A percentile compares a stretch with the other conserved stretches of the same genome.
Conservation (phyloP, 2,113 vertebrate species). For the Dissostichus mawsoni region DNA sequence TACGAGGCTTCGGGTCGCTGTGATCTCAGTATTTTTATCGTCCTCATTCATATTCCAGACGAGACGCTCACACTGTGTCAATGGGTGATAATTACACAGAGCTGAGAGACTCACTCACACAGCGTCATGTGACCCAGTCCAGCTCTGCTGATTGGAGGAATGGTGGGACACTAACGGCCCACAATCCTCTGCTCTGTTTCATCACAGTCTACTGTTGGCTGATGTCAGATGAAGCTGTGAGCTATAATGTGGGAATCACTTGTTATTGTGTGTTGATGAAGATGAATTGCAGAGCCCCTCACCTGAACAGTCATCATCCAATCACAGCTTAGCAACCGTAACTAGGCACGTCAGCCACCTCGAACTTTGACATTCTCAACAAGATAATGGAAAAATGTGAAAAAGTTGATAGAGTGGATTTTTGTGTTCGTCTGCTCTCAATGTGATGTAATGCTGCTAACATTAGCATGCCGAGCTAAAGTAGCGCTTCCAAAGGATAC, state of each 20-base stretch:
- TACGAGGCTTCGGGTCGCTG: conserved; percentile 21
- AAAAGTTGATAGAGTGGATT: neutral
- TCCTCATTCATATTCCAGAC: conserved; percentile 62
- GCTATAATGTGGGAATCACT: neutral
- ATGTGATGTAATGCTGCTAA: neutral
- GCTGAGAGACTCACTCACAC: conserved; percentile 15
- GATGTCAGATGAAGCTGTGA: neutral
- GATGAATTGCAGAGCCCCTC: neutral
- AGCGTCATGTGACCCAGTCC: conserved; percentile 22
- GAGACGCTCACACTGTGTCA: conserved; percentile 45
- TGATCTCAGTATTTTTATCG: conserved; percentile 60
- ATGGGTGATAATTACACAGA: conserved; percentile 56
- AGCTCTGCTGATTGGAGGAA: conserved; percentile 12
- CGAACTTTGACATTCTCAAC: neutral
- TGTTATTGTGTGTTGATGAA: neutral
- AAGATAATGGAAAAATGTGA: neutral
- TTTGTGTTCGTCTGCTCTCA: neutral
- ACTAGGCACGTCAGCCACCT: neutral
- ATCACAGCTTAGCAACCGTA: neutral
- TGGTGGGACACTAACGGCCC: neutral
- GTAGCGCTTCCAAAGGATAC: neutral
- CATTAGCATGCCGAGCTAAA: neutral
- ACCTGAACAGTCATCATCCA: neutral
- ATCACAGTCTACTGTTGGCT: too few species aligned
- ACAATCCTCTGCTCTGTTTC: neutral